These are phyloP conservation scores for Ranitomeya imitator DNA, from an alignment of 2,113 vertebrate genomes.

Conservation along the genomic window DNA sequence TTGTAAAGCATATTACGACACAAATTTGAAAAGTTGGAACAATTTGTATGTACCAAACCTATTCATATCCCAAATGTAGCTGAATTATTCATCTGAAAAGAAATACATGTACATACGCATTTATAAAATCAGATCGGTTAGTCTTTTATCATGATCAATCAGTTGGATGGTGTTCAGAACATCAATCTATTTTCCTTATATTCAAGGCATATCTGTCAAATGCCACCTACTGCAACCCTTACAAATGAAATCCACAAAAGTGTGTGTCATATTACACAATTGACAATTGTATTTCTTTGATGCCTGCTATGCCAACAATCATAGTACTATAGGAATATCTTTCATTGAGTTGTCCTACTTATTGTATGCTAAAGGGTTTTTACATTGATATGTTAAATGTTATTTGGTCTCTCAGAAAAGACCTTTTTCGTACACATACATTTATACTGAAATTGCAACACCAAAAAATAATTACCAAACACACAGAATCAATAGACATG, in stretches of 20 bases:
- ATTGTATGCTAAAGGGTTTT: too few species aligned
- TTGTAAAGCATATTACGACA: constrained; percentile 22
- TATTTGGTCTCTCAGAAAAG: too few species aligned
- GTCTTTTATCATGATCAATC: constrained; percentile 28
- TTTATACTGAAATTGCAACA: too few species aligned
- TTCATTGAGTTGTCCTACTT: background rate
- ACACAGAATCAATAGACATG: too few species aligned
- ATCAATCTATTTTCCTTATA: constrained; percentile 17
- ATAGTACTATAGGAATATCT: background rate
- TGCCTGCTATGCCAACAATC: background rate
- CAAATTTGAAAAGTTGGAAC: constrained; percentile 20
- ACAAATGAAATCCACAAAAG: background rate
- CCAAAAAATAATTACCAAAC: too few species aligned
- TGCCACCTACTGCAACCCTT: constrained; percentile 5
- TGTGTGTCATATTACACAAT: background rate
- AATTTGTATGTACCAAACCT: constrained; percentile 23
- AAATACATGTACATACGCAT: constrained; percentile 18
- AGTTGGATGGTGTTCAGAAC: background rate
- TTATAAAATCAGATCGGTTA: constrained; percentile 27
- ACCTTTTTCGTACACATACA: too few species aligned
- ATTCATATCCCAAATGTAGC: constrained; percentile 9
- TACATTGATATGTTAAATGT: too few species aligned
- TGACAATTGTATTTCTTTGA: background rate
- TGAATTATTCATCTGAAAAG: constrained; percentile 32
- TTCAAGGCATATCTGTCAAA: background rate